Percentiles rank a stretch among this genome's conserved stretches.
Conservation (phyloP, 2,797 vertebrate genomes). For the Acrossocheilus wenchowensis region DNA sequence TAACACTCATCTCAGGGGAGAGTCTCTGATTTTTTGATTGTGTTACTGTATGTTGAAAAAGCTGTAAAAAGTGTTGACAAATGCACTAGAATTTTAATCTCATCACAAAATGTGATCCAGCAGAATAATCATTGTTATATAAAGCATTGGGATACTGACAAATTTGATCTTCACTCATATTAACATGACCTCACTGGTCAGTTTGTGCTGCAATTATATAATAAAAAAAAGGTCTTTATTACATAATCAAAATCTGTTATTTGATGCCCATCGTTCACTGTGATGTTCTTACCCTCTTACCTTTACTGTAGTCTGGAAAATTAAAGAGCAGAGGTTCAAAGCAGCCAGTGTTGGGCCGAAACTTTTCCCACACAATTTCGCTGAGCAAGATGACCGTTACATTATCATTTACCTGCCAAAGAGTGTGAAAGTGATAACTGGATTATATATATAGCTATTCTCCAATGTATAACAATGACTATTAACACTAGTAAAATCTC, state of each 20-base stretch:
- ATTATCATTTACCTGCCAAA: conserved; percentile 86
- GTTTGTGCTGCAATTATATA: neutral
- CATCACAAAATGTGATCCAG: conserved; percentile 4
- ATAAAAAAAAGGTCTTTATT: neutral
- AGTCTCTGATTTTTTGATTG: neutral
- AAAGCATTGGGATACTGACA: neutral
- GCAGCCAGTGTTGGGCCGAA: conserved; percentile 90
- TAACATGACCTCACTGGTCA: neutral
- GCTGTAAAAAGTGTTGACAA: neutral
- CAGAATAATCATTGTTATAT: neutral
- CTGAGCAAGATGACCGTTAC: conserved; percentile 91
- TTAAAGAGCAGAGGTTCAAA: conserved; percentile 91
- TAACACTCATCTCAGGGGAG: neutral
- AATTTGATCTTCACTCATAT: neutral
- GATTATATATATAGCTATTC: neutral
- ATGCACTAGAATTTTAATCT: neutral
- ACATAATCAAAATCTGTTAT: neutral
- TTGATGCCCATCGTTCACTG: neutral
- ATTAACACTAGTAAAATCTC: neutral
- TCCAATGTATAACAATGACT: neutral
- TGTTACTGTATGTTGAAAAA: neutral
- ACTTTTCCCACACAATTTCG: conserved; percentile 96
- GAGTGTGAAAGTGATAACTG: neutral
- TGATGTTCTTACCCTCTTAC: conserved; percentile 69
- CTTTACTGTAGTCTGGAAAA: conserved; percentile 98